Evolutionary conservation across 2,113 vertebrate genomes (phyloP).

Genomic region (Sterna hirundo): DNA sequence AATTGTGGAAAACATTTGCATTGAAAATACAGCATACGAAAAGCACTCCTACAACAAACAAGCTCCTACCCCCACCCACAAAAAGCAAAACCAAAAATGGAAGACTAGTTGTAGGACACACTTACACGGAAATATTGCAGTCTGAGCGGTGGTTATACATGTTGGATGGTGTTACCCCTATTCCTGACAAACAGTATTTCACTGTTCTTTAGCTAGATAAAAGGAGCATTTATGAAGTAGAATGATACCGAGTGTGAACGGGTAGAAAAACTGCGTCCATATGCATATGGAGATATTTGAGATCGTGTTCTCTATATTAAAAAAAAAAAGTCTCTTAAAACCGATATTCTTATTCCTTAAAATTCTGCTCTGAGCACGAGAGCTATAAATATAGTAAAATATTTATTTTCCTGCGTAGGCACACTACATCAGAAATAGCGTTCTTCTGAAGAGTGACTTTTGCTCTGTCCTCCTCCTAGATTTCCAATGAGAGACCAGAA

Average conservation of each 20-base stretch:
- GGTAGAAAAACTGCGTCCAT: background rate
- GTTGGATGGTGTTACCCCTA: background rate
- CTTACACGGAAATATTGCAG: background rate
- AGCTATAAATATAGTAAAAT: background rate
- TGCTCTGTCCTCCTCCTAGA: background rate
- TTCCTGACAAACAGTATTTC: background rate
- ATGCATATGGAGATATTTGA: background rate
- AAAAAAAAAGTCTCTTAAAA: background rate
- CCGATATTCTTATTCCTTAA: background rate
- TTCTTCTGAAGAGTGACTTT: background rate
- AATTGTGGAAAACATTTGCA: background rate
- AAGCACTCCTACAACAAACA: background rate
- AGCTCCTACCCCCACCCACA: background rate
- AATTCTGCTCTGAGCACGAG: background rate
- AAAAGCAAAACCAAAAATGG: background rate
- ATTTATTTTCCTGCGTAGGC: background rate
- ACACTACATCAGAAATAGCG: background rate
- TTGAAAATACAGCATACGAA: background rate
- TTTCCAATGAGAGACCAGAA: background rate
- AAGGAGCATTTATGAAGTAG: background rate
- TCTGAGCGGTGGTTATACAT: background rate
- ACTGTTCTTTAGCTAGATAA: background rate
- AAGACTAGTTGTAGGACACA: background rate
- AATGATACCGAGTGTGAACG: background rate
- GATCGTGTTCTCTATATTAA: background rate